Evolutionary conservation across 1,140 invertebrate species (phyloP).

Genomic region (Neoseiulus cucumeris): DNA sequence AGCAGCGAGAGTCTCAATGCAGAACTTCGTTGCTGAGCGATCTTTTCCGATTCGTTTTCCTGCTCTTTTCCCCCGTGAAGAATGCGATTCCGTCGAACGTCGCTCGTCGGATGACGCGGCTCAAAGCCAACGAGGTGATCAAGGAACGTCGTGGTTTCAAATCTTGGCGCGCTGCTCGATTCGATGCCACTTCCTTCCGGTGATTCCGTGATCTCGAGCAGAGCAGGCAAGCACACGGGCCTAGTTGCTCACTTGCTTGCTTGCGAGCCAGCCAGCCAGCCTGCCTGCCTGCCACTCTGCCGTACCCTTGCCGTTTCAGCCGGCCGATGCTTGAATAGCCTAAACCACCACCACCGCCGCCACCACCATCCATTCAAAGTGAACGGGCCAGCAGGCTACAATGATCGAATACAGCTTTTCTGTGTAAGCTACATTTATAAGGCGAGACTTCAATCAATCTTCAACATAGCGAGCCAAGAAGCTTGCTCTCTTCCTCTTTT

Average conservation of each 20-base stretch:
- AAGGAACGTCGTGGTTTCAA: not conserved
- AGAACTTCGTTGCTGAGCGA: too few relatives aligned
- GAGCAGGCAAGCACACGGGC: not conserved
- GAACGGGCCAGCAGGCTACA: not conserved
- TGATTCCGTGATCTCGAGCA: constrained; percentile 1
- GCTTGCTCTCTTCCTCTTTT: not conserved
- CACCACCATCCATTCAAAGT: not conserved
- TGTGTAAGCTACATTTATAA: constrained; percentile 6
- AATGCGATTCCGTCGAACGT: too few relatives aligned
- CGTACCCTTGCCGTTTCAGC: not conserved
- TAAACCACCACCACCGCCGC: not conserved
- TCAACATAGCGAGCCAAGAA: not conserved
- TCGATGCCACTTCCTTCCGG: constrained; percentile 10
- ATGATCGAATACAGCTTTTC: constrained; percentile 8
- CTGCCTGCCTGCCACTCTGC: not conserved
- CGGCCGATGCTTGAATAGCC: not conserved
- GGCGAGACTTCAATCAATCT: constrained; percentile 10
- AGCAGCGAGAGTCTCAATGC: too few relatives aligned
- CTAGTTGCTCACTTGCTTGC: not conserved
- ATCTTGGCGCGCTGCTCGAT: not conserved
- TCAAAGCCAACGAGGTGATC: not conserved
- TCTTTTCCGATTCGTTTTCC: too few relatives aligned
- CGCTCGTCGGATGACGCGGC: not conserved
- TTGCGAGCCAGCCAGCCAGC: not conserved
- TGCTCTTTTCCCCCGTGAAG: too few relatives aligned